These are phyloP conservation scores for Papilio polyxenes DNA, from an alignment of 1,140 invertebrate species.

Conservation along the genomic window DNA sequence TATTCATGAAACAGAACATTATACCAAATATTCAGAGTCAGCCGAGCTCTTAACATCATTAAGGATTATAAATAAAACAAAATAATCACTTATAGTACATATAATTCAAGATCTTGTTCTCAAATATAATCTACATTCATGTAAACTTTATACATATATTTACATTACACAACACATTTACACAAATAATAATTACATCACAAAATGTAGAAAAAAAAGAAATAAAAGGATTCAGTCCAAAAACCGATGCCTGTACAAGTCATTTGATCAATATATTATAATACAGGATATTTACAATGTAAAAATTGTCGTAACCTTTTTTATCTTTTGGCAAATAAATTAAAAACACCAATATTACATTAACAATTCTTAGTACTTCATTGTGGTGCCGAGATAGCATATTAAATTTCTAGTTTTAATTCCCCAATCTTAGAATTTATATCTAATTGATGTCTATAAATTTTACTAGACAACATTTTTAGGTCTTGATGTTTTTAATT, in stretches of 20 bases:
- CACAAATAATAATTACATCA: slow-evolving; percentile 59
- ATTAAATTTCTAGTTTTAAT: too few species aligned
- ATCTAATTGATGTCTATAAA: too few species aligned
- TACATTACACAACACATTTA: slow-evolving; percentile 69
- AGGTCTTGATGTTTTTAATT: neutral
- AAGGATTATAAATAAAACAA: slow-evolving; percentile 48
- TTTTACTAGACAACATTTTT: neutral
- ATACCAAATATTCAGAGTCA: too few species aligned
- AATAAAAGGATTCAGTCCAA: slow-evolving; percentile 57
- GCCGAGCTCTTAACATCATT: too few species aligned
- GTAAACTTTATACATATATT: slow-evolving; percentile 64
- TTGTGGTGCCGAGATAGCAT: too few species aligned
- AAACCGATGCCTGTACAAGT: slow-evolving; percentile 47
- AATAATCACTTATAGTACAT: slow-evolving; percentile 59
- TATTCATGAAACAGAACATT: too few species aligned
- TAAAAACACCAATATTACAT: too few species aligned
- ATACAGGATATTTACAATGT: slow-evolving; percentile 39
- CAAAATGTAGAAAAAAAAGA: slow-evolving; percentile 56
- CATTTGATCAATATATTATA: slow-evolving; percentile 45
- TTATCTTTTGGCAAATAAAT: neutral
- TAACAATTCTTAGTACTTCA: too few species aligned
- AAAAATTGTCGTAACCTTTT: neutral
- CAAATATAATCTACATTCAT: slow-evolving; percentile 66
- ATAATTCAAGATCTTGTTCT: slow-evolving; percentile 73
- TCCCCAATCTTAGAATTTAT: too few species aligned